phyloP scores from a whole-genome alignment of 2,797 vertebrate species.

The Arremon aurantiirostris region DNA sequence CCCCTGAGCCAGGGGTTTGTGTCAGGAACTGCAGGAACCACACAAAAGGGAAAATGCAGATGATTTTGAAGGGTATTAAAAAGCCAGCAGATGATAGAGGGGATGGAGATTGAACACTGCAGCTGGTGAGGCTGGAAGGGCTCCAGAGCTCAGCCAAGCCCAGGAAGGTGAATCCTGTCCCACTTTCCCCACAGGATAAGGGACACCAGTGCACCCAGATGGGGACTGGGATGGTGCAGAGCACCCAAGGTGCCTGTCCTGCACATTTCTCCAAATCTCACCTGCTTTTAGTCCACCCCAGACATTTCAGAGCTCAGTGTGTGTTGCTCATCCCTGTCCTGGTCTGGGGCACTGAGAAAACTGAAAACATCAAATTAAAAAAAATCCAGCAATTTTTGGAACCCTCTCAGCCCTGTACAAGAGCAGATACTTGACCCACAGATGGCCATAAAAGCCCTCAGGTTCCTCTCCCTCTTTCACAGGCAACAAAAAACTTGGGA shows the following conservation, averaged over 20 bases:
- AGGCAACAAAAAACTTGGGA: neutral
- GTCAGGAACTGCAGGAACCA: neutral
- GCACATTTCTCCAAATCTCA: too few species aligned
- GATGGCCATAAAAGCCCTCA: accelerated
- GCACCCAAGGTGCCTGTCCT: neutral
- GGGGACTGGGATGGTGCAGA: neutral
- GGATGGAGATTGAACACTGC: neutral
- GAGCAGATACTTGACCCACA: neutral
- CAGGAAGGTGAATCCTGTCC: accelerated
- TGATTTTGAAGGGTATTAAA: neutral
- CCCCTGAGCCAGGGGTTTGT: accelerated
- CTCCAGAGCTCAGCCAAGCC: neutral
- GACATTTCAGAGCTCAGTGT: accelerated
- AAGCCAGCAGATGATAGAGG: neutral
- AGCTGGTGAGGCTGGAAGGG: neutral
- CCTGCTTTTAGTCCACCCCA: accelerated
- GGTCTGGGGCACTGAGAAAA: neutral
- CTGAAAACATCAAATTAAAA: neutral
- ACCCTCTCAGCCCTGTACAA: neutral
- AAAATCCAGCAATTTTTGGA: accelerated
- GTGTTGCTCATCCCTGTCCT: too few species aligned
- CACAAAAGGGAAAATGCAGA: neutral
- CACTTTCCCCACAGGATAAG: neutral
- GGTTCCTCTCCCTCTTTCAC: neutral
- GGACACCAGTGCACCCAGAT: neutral